phyloP scores from a whole-genome alignment of 2,888 invertebrate species.

The Euclidia mi region DNA sequence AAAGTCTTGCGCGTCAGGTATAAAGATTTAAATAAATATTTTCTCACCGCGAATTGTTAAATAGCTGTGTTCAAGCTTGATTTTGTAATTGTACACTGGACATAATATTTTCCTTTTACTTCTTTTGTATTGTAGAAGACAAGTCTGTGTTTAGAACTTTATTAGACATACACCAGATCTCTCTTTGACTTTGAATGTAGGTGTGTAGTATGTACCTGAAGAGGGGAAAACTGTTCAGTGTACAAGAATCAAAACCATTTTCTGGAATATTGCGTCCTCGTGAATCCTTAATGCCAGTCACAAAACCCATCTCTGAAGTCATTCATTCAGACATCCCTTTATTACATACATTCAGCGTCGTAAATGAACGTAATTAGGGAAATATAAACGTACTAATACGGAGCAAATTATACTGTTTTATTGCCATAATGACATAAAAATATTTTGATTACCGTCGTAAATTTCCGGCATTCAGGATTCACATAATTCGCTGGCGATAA shows the following conservation, averaged over 20 bases:
- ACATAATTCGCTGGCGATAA: constrained; percentile 82
- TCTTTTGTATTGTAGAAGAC: too few relatives aligned
- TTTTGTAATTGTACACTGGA: constrained; percentile 6
- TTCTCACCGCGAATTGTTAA: constrained; percentile 53
- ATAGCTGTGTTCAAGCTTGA: constrained; percentile 15
- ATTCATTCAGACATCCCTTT: constrained; percentile 32
- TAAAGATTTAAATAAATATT: constrained; percentile 33
- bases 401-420: constrained; percentile 71
- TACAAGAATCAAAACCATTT: constrained; percentile 14
- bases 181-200: neutral
- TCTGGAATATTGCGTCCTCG: constrained; percentile 83
- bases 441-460: constrained; percentile 67
- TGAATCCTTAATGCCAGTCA: constrained; percentile 86
- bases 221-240: constrained; percentile 1
- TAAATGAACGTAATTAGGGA: constrained; percentile 72
- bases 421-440: constrained; percentile 72
- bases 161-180: too few relatives aligned
- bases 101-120: neutral
- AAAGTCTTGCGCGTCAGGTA: constrained; percentile 56
- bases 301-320: constrained; percentile 30
- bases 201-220: neutral
- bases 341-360: constrained; percentile 59
- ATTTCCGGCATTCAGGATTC: constrained; percentile 87
- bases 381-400: constrained; percentile 66
- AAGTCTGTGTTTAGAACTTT: too few relatives aligned